Base-by-base conservation (phyloP, 2,113 vertebrate species). In the Chloropsis cyanopogon region DNA sequence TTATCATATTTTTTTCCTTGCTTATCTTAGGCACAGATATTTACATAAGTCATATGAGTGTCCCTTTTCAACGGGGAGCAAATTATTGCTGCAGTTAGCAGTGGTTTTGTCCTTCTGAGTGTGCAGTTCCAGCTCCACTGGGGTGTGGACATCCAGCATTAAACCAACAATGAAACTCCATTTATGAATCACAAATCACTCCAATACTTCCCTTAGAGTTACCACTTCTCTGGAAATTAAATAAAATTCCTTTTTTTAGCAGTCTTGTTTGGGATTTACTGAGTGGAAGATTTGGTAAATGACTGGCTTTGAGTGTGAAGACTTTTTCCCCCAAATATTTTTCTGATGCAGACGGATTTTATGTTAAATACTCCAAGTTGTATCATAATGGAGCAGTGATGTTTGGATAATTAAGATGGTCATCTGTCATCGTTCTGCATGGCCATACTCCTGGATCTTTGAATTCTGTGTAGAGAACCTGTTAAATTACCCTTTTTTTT, bases 371-470 rank as follows among this genome's bases (percentile, higher is more conserved):
- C 16, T 86, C n/a, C 53, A 79, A 91, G 50, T 56, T 86, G 35
- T 16, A 22, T 84, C 89, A 52, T 78, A 96, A 72, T 42, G 93
- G 79, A 72, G 33, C 75, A 73, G 31, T 90, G 88, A 63, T 92
- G 89, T 97, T 70, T 82, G 50, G 75, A 25, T 95, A 85, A 79
- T 87, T 66, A 83, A 89, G 57, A 23, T 61, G 50, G 12, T 94
- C 57, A 68, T 96, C 92, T 93, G 72, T 92, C 82, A 78, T 65
- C 0, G 4, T 94, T 96, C 91, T 94, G 59, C 63, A 14, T 73
- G 73, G 70, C 41, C n/a, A 5, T 89, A 9, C 61, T 78, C 82
- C 44, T 78, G 46, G 24, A 22, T 57, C 22, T 79, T 70, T 37
- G 25, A 49, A 54, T 78, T 53, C 41, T 83, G 5, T 61, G 22